Evolutionary conservation across 2,797 vertebrate genomes (phyloP), one percentile per base, ranked within the genome.

Genomic region (Pseudochirops cupreus): DNA sequence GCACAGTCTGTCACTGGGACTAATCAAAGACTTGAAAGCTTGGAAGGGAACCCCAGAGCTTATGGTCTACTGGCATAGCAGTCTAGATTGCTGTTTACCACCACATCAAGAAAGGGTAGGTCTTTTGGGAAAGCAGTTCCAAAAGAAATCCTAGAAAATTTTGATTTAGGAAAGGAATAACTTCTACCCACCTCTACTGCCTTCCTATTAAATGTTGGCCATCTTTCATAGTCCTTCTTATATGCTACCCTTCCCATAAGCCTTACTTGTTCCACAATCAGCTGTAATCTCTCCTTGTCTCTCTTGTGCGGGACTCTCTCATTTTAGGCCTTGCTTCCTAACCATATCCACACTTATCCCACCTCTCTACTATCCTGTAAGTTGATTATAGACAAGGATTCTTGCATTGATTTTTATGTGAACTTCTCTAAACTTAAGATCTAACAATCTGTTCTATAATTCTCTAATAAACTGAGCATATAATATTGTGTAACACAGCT

Each of bases 11-110:
- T 87, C 74, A 87, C 74, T 26, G 24, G 21, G n/a, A 82, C 67
- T 46, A 82, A 82, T 82, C 67, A 82, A 46, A 82, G n/a, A 82
- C n/a, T 10, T 82, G 74, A 87, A 39, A 87, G 74, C 74, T 87
- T 87, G 74, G 74, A 87, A 87, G 74, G 31, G 74, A 87, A 87
- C 46, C n/a, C 74, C 74, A 87, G 24, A 87, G 74, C 74, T 87
- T 87, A 87, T 87, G 74, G 74, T 87, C 74, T 21, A 50, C 4
- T 87, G 74, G 74, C 74, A 87, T 4, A 46, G 24, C 39, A 50
- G 21, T 50, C 74, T 39, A 11, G 74, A 87, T 12, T 28, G 10
- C 39, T 87, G 31, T 87, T 87, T 50, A 50, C 21, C 39, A 87
- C 74, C 39, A 28, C 39, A 82, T 39, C 39, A 87, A 87, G 39